Base-by-base conservation (phyloP, 1,140 invertebrate species). In the Euborellia annulipes region DNA sequence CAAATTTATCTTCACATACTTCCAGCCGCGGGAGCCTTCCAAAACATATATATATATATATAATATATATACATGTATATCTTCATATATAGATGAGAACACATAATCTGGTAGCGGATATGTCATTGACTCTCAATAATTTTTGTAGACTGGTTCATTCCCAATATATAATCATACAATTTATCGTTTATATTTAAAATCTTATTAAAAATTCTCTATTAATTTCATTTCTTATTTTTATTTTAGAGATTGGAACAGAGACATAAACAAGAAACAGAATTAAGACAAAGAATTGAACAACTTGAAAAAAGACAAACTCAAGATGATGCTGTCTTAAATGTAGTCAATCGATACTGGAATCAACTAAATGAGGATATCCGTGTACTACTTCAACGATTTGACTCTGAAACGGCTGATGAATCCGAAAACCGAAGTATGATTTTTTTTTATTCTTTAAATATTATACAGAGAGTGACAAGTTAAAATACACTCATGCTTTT, bases 271-370 rank as follows among this genome's bases (percentile, higher is more conserved):
- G 91, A 97, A 67, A 76, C 81, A 36, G 92, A 97, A 58, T 65
- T 97, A 16, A 68, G 88, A 36, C 82, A 89, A 50, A 70, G 93
- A 52, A 96, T 98, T 54, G 92, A 97, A 64, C 91, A 97, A 63
- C 67, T 98, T 51, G 92, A 98, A 61, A 95, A 95, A 62, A 68
- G 93, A 42, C 93, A 97, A 63, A 90, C 89, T 34, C 91, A 94
- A 64, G 93, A 97, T 66, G 94, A 98, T 74, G 90, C 91, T 51
- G 92, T 97, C 11, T 67, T 97, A 8, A 95, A 93, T 71, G 91
- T 96, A 47, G 90, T 98, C 7, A 98, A 98, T 70, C 72, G 93
- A 49, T 96, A 97, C 64, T 98, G 93, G 93, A 98, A 92, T 69
- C 82, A 92, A 60, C 68, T 94, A 11, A 93, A 98, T 71, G 93